Conservation (phyloP, 1,140 invertebrate genomes). For the Scaptomyza hsui region DNA sequence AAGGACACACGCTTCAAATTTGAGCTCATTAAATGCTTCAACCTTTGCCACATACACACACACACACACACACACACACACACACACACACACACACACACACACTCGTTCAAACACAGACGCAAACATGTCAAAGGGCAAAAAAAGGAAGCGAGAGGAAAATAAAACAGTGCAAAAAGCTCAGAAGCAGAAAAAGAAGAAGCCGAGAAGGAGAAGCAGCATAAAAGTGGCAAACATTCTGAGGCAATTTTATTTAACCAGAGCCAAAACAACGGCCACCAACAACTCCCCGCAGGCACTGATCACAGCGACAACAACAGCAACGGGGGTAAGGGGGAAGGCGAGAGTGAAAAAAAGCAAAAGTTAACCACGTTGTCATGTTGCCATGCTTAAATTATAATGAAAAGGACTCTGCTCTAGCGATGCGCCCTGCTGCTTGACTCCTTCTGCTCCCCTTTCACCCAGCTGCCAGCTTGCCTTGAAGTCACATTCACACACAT, state of each 20-base stretch:
- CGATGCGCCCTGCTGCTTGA: slow-evolving; percentile 33
- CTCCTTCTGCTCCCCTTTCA: background rate
- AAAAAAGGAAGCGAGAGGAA: slow-evolving; percentile 20
- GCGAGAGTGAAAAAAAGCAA: slow-evolving; percentile 58
- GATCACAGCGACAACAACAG: slow-evolving; percentile 66
- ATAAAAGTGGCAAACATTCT: slow-evolving; percentile 74
- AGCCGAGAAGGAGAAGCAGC: slow-evolving; percentile 7
- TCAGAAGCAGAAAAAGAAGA: slow-evolving; percentile 13
- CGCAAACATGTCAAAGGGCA: slow-evolving; percentile 64
- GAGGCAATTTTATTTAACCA: slow-evolving; percentile 74
- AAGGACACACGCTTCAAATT: slow-evolving; percentile 71
- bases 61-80: slow-evolving; percentile 33
- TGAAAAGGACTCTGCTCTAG: slow-evolving; percentile 68
- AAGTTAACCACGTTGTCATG: slow-evolving; percentile 82
- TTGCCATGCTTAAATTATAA: slow-evolving; percentile 81
- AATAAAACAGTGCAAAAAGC: no score
- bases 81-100: slow-evolving; percentile 39
- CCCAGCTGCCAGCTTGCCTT: slow-evolving; percentile 24
- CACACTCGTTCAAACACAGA: slow-evolving; percentile 22
- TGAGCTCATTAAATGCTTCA: slow-evolving; percentile 76
- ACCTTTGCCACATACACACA: slow-evolving; percentile 57
- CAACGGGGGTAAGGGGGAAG: background rate
- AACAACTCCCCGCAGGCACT: slow-evolving; percentile 57
- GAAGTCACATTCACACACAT: slow-evolving; percentile 30
- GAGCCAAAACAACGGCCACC: slow-evolving; percentile 41